These are phyloP conservation scores for Machaerirhynchus nigripectus DNA, from an alignment of 2,113 vertebrate genomes.

Conservation along the genomic window DNA sequence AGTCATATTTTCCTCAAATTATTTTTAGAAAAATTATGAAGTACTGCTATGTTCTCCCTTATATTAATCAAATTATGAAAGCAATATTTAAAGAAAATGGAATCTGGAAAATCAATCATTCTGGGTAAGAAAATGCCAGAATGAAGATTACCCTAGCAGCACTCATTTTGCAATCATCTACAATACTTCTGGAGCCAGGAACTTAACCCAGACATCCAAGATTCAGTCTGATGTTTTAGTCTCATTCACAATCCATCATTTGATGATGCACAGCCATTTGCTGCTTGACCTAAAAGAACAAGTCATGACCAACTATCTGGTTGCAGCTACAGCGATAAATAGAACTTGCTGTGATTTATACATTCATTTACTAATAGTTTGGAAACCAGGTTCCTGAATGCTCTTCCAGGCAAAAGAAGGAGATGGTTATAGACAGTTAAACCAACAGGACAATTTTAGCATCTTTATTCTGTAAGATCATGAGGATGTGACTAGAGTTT, in stretches of 20 bases:
- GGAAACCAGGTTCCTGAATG: not conserved
- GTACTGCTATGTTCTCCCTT: not conserved
- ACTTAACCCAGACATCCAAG: slow-evolving; percentile 8
- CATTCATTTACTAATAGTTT: not conserved
- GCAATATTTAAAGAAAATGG: not conserved
- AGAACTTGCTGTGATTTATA: slow-evolving; percentile 12
- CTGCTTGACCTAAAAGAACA: slow-evolving; percentile 15
- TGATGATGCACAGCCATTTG: not conserved
- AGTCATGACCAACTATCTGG: not conserved
- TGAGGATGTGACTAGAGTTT: not conserved
- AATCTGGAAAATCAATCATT: slow-evolving; percentile 41
- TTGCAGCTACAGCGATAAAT: not conserved
- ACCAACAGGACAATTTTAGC: not conserved
- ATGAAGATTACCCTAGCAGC: not conserved
- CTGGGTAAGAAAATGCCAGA: not conserved
- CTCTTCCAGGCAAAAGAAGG: not conserved
- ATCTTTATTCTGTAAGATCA: not conserved
- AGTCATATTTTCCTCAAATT: not conserved
- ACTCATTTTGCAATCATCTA: not conserved
- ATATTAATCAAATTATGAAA: slow-evolving; percentile 25
- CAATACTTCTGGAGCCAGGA: slow-evolving; percentile 29
- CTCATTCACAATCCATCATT: slow-evolving; percentile 29
- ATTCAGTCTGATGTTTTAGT: slow-evolving; percentile 12
- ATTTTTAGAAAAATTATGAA: not conserved
- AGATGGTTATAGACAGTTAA: not conserved